Conservation (phyloP, 2,888 invertebrate genomes). For the Epinotia bilunana region DNA sequence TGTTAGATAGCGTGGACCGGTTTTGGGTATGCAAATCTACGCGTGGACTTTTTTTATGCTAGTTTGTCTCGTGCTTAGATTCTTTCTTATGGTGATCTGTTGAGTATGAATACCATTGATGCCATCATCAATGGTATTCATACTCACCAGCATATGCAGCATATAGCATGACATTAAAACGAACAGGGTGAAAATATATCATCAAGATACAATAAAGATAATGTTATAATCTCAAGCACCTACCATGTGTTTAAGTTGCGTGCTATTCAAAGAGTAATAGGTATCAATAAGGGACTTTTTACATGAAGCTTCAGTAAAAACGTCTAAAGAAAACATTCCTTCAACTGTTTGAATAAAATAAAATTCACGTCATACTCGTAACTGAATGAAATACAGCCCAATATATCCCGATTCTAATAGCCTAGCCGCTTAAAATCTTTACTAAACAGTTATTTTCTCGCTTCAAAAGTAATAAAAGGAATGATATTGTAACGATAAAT, state of each 20-base stretch:
- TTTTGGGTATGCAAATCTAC: constrained; percentile 77
- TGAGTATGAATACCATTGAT: constrained; percentile 9
- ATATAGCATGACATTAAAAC: background rate
- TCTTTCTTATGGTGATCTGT: constrained; percentile 71
- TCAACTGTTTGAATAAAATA: constrained; percentile 5
- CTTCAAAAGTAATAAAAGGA: constrained; percentile 42
- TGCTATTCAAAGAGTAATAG: background rate
- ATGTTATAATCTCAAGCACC: background rate
- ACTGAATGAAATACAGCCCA: constrained; percentile 15
- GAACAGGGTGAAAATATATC: background rate
- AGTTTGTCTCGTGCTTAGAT: constrained; percentile 68
- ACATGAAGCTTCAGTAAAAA: background rate
- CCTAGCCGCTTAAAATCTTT: constrained; percentile 31
- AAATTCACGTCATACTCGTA: constrained; percentile 18
- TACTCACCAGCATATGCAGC: too few relatives aligned
- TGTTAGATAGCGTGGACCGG: constrained; percentile 67
- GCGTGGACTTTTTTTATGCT: constrained; percentile 82
- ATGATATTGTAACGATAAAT: constrained; percentile 42
- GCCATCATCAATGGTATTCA: too few relatives aligned
- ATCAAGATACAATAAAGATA: background rate
- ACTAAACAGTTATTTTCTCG: constrained; percentile 42
- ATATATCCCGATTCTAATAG: constrained; percentile 9
- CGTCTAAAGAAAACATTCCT: background rate
- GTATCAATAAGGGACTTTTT: background rate
- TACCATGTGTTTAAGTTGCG: too few relatives aligned